Conservation (phyloP, 2,888 invertebrate species). For the Phasia obesa region DNA sequence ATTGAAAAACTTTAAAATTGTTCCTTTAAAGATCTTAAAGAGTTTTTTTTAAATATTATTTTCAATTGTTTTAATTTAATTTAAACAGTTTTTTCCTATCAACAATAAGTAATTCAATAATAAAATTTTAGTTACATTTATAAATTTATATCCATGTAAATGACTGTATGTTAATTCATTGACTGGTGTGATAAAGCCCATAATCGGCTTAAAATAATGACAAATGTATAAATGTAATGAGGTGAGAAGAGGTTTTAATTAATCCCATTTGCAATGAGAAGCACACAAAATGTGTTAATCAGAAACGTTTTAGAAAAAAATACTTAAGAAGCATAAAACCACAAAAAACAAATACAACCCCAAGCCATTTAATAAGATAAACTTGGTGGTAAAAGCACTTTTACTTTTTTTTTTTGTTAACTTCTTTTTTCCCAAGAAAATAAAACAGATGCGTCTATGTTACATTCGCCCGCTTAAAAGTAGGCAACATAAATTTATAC, state of each 20-base stretch:
- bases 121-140: too few relatives aligned
- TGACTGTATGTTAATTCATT: too few relatives aligned
- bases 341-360: conserved; percentile 21
- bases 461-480: conserved; percentile 47
- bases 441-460: conserved; percentile 38
- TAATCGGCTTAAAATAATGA: background rate
- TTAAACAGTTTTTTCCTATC: too few relatives aligned
- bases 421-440: background rate
- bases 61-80: too few relatives aligned
- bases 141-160: too few relatives aligned
- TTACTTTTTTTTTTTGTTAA: background rate
- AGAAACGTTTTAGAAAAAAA: background rate
- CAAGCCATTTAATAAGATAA: conserved; percentile 28
- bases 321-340: background rate
- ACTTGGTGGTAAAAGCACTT: conserved; percentile 30
- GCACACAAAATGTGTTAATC: background rate
- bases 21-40: too few relatives aligned
- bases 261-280: background rate
- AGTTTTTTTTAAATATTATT: too few relatives aligned
- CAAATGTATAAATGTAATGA: background rate
- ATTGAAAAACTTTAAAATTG: too few relatives aligned
- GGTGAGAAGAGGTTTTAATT: background rate
- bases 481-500: conserved; percentile 46
- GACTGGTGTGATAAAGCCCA: too few relatives aligned
- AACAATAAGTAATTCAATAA: too few relatives aligned